Evolutionary conservation across 2,888 invertebrate species (phyloP).

Genomic region (Pterostichus madidus): DNA sequence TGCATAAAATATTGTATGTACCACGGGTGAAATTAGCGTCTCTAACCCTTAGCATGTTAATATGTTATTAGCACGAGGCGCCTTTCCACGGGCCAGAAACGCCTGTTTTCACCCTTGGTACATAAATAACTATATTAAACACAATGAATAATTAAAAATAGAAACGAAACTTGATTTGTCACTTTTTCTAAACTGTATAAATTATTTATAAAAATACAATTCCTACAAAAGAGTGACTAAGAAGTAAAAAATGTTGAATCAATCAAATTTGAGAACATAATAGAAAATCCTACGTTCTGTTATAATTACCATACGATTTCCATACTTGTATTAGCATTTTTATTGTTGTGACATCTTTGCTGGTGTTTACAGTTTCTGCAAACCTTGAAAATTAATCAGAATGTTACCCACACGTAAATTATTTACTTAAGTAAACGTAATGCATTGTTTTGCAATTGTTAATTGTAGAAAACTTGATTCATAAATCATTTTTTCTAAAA

Average conservation of each 20-base stretch:
- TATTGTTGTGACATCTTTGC: constrained; percentile 53
- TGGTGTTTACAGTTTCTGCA: constrained; percentile 28
- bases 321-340: constrained; percentile 24
- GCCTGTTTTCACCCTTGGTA: too few species aligned
- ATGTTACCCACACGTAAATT: constrained; percentile 44
- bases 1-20: too few species aligned
- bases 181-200: too few species aligned
- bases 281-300: constrained; percentile 16
- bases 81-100: too few species aligned
- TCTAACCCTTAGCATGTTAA: too few species aligned
- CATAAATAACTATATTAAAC: too few species aligned
- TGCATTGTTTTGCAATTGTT: constrained; percentile 46
- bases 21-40: too few species aligned
- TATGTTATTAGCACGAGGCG: too few species aligned
- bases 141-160: too few species aligned
- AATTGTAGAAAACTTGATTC: constrained; percentile 22
- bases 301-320: constrained; percentile 27
- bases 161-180: too few species aligned
- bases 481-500: constrained; percentile 27
- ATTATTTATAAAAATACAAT: neutral
- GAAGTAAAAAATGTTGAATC: constrained; percentile 16
- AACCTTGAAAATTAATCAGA: constrained; percentile 56
- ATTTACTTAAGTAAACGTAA: constrained; percentile 25
- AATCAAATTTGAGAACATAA: constrained; percentile 26
- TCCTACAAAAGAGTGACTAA: constrained; percentile 9